These are phyloP conservation scores for Seira musarum DNA, from an alignment of 2,888 invertebrate genomes.

Conservation along the genomic window DNA sequence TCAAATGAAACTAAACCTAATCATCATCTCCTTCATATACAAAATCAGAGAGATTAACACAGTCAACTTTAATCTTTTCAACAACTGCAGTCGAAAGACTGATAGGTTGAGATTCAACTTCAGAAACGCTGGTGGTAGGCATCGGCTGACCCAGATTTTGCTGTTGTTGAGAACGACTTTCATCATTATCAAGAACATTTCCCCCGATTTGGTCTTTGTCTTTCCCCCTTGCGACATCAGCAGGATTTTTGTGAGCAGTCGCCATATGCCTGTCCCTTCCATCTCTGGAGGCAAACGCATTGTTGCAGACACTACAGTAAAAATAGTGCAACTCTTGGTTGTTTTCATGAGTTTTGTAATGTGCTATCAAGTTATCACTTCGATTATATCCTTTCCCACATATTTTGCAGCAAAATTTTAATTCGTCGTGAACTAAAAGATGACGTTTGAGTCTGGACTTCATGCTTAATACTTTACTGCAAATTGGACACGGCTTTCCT, in stretches of 20 bases:
- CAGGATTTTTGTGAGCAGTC: not conserved
- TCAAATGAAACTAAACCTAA: not conserved
- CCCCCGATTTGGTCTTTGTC: no score
- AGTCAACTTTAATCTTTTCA: not conserved
- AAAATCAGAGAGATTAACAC: not conserved
- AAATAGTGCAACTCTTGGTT: not conserved
- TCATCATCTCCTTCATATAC: not conserved
- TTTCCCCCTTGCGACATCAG: no score
- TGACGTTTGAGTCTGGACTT: slow-evolving; percentile 21
- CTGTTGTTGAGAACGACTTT: no score
- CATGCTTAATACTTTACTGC: slow-evolving; percentile 11
- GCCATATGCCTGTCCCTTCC: not conserved
- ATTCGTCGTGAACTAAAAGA: slow-evolving; percentile 19
- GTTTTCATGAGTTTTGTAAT: slow-evolving; percentile 21
- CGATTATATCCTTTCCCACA: slow-evolving; percentile 40
- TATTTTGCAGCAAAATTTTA: slow-evolving; percentile 13
- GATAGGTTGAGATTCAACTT: no score
- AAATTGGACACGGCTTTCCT: slow-evolving; percentile 30
- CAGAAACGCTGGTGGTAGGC: not conserved
- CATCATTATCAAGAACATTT: not conserved
- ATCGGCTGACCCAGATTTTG: no score
- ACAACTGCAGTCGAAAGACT: no score
- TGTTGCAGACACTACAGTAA: not conserved
- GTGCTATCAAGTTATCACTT: slow-evolving; percentile 20
- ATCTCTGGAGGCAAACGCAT: not conserved